Evolutionary conservation across 2,888 invertebrate genomes (phyloP).

Genomic region (Clusia tigrina): DNA sequence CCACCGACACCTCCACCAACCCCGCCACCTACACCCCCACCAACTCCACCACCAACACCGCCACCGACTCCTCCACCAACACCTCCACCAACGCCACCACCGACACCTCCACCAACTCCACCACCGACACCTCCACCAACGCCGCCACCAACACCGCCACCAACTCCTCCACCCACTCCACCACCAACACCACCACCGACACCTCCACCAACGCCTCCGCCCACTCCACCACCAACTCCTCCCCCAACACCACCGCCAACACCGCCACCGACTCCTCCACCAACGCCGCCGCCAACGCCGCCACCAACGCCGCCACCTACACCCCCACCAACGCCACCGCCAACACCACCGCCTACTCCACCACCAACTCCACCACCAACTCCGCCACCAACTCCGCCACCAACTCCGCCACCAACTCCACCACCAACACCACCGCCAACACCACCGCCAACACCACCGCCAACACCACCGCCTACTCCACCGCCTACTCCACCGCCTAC

Average conservation of each 20-base stretch:
- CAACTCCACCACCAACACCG: background rate
- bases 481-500: background rate
- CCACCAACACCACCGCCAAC: background rate
- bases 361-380: background rate
- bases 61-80: background rate
- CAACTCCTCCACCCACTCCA: background rate
- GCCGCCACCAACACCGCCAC: background rate
- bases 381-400: background rate
- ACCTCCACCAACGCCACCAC: background rate
- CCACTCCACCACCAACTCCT: background rate
- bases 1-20: background rate
- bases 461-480: background rate
- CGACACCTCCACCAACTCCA: background rate
- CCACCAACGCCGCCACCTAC: background rate
- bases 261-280: too few relatives aligned
- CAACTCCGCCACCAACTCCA: background rate
- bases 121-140: background rate
- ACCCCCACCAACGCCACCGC: background rate
- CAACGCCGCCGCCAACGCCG: background rate
- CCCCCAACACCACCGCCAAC: background rate
- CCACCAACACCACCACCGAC: background rate
- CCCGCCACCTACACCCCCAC: background rate
- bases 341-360: background rate
- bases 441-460: background rate
- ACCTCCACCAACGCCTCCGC: conserved; percentile 24